phyloP scores from a whole-genome alignment of 2,797 vertebrate genomes.

The Podargus strigoides region DNA sequence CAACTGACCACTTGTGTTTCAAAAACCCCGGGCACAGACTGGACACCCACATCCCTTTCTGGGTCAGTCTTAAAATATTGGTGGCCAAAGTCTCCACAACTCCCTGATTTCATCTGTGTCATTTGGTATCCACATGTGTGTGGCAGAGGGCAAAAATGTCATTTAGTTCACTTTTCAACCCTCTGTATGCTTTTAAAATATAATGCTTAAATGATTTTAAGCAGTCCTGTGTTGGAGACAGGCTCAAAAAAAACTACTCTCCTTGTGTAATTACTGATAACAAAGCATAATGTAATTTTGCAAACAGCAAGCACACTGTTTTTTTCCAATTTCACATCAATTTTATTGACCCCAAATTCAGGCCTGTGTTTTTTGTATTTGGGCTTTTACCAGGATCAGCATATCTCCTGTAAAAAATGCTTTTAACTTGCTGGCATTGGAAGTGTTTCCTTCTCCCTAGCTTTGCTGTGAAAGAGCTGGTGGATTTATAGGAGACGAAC shows the following conservation, averaged over 20 bases:
- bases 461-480: neutral
- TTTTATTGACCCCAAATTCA: neutral
- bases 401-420: neutral
- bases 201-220: neutral
- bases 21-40: neutral
- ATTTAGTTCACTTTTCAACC: neutral
- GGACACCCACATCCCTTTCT: neutral
- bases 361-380: neutral
- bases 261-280: neutral
- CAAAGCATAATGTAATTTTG: slow-evolving; percentile 6
- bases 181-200: neutral
- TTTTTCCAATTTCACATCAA: neutral
- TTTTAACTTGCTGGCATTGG: neutral
- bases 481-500: neutral
- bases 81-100: neutral
- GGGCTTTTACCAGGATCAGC: neutral
- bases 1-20: neutral
- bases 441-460: neutral
- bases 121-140: neutral
- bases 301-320: neutral
- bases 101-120: neutral
- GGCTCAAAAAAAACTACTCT: neutral
- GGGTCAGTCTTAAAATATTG: neutral
- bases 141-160: neutral
- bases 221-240: neutral